Conservation (phyloP, 2,797 vertebrate genomes). For the Denticeps clupeoides region DNA sequence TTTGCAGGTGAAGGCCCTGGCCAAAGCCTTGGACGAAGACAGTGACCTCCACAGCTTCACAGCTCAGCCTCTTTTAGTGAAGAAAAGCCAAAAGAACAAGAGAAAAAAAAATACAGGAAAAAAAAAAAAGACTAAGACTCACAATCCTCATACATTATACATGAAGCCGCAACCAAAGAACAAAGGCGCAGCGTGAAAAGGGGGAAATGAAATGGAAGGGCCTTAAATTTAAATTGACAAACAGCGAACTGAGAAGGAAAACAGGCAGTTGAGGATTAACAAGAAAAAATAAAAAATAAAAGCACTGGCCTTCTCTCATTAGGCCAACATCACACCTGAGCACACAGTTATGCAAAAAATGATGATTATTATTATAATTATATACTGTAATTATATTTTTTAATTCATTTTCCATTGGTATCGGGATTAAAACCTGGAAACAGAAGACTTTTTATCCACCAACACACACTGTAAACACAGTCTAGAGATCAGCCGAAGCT, state of each 20-base stretch:
- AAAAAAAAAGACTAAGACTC: slow-evolving; percentile 43
- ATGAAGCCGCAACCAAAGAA: slow-evolving; percentile 58
- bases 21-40: too few species aligned
- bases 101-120: slow-evolving; percentile 39
- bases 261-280: background rate
- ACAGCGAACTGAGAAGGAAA: slow-evolving; percentile 26
- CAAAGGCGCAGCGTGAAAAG: slow-evolving; percentile 37
- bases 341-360: too few species aligned
- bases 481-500: slow-evolving; percentile 43
- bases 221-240: slow-evolving; percentile 48
- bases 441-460: slow-evolving; percentile 35
- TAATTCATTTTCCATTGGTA: too few species aligned
- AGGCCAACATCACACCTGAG: too few species aligned
- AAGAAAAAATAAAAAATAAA: slow-evolving; percentile 1
- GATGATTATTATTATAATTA: too few species aligned
- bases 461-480: slow-evolving; percentile 39
- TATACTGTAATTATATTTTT: background rate
- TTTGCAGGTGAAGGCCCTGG: too few species aligned
- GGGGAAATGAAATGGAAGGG: slow-evolving; percentile 31
- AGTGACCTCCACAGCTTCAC: slow-evolving; percentile 47
- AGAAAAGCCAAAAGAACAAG: too few species aligned
- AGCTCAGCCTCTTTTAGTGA: slow-evolving; percentile 43
- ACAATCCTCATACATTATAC: slow-evolving; percentile 56
- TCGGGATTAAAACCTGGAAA: slow-evolving; percentile 31
- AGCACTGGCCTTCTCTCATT: too few species aligned